phyloP scores from a whole-genome alignment of 2,888 invertebrate species.

The Cybosia mesomella region DNA sequence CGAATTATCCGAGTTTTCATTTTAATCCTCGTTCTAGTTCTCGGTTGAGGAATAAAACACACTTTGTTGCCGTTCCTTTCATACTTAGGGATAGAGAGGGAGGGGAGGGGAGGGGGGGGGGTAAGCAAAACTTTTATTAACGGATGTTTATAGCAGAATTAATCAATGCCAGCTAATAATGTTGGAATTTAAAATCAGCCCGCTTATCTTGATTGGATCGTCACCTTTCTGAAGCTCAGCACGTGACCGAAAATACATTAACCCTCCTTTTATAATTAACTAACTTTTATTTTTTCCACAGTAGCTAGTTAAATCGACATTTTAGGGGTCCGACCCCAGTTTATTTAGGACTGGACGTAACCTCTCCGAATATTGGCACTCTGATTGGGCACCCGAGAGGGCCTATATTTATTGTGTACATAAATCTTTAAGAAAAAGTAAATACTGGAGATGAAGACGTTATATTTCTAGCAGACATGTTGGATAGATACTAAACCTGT shows the following conservation, averaged over 20 bases:
- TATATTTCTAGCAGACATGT: slow-evolving; percentile 57
- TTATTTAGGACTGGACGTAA: slow-evolving; percentile 76
- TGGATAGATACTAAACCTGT: slow-evolving; percentile 49
- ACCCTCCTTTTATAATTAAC: slow-evolving; percentile 38
- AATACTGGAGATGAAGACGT: slow-evolving; percentile 59
- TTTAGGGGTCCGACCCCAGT: slow-evolving; percentile 68
- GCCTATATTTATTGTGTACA: slow-evolving; percentile 75
- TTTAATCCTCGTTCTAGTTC: no score
- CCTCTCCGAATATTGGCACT: slow-evolving; percentile 67
- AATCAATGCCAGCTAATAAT: neutral
- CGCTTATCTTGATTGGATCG: neutral
- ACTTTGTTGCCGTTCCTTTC: no score
- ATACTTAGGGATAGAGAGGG: no score
- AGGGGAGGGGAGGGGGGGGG: no score
- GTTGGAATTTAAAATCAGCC: neutral
- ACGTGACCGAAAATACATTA: slow-evolving; percentile 38
- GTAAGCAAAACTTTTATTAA: no score
- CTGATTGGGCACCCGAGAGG: slow-evolving; percentile 75
- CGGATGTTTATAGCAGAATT: neutral
- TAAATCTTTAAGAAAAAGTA: slow-evolving; percentile 77
- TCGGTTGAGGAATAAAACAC: no score
- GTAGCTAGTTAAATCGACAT: slow-evolving; percentile 55
- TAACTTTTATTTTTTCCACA: slow-evolving; percentile 35
- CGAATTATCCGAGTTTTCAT: no score
- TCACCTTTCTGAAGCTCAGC: slow-evolving; percentile 6